phyloP scores from a whole-genome alignment of 2,113 vertebrate genomes.

The Larimichthys polyactis region DNA sequence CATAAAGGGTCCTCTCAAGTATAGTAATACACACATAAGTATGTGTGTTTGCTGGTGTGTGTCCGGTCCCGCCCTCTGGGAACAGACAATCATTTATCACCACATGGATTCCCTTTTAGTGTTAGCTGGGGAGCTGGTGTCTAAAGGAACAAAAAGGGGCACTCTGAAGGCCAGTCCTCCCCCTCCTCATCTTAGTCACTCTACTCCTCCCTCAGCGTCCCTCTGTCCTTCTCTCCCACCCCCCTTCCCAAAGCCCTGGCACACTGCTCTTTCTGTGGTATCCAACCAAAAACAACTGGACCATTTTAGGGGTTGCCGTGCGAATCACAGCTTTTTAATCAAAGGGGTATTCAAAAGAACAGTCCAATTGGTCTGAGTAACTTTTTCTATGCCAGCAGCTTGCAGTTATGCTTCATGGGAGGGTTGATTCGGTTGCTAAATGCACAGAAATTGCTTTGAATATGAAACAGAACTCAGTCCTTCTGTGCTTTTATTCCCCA shows the following conservation, averaged over 20 bases:
- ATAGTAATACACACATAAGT: neutral
- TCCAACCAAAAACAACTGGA: slow-evolving; percentile 62
- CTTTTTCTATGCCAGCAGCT: slow-evolving; percentile 16
- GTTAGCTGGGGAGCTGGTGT: slow-evolving; percentile 51
- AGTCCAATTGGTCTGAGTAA: slow-evolving; percentile 18
- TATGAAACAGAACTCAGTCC: slow-evolving; percentile 40
- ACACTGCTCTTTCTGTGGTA: slow-evolving; percentile 51
- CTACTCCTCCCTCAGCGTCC: slow-evolving; percentile 31
- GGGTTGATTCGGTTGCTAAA: slow-evolving; percentile 18
- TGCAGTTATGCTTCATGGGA: slow-evolving; percentile 13
- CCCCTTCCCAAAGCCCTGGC: slow-evolving; percentile 28
- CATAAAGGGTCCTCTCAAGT: neutral
- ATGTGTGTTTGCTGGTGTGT: neutral
- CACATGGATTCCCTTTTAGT: slow-evolving; percentile 34
- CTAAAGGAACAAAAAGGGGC: slow-evolving; percentile 54
- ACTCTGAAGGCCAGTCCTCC: slow-evolving; percentile 35
- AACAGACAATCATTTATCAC: slow-evolving; percentile 54
- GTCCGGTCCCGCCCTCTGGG: slow-evolving; percentile 22
- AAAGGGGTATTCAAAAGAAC: slow-evolving; percentile 30
- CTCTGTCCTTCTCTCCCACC: slow-evolving; percentile 13
- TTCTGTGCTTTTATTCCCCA: slow-evolving; percentile 29
- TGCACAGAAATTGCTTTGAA: slow-evolving; percentile 52
- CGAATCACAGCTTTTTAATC: slow-evolving; percentile 43
- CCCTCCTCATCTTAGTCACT: slow-evolving; percentile 19
- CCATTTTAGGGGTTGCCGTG: slow-evolving; percentile 49